Evolutionary conservation across 2,888 invertebrate genomes (phyloP), one percentile per base, ranked within the genome.

Genomic region (Trichogramma evanescens): DNA sequence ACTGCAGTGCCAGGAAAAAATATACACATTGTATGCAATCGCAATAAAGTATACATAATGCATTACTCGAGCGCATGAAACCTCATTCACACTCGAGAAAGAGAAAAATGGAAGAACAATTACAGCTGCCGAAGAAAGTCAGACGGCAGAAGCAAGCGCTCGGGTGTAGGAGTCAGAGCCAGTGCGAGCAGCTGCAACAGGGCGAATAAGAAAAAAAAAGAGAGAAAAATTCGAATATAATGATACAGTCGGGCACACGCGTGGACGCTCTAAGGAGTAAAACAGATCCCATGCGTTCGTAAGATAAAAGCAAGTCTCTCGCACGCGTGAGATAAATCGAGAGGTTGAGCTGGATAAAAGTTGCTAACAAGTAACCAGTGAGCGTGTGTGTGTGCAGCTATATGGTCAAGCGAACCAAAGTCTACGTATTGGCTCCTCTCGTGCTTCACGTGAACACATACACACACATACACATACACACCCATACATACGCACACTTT

Each of bases 341-440:
- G 66, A 56, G 67, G 68, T 66, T 62, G 68, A 66, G 55, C 54
- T 9, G 68, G 71, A 75, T 75, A 74, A 73, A 74, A 73, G 73
- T 74, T 71, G 68, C 71, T 72, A 73, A 73, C 71, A 72, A 74
- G 72, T 72, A 73, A 74, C 72, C 43, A 9, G 44, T 10, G 26
- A 56, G 61, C 44, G 54, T 50, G 64, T 38, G 26, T 26, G 26
- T 26, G 26, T 26, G 61, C 63, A 64, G 49, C 63, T 62, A 63
- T 56, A 65, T 66, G 56, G 66, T 26, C 26, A 26, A 26, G 63
- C 67, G 65, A 66, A 66, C 67, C 66, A 66, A 64, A 66, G 66
- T 67, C 71, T 71, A 68, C 68, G 69, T 71, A 71, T 72, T 68
- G 70, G 70, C 70, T 69, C 67, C 60, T 61, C 2, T 39, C 50